Base-by-base conservation (phyloP, 1,140 invertebrate genomes). In the Drosophila nigrodunni region DNA sequence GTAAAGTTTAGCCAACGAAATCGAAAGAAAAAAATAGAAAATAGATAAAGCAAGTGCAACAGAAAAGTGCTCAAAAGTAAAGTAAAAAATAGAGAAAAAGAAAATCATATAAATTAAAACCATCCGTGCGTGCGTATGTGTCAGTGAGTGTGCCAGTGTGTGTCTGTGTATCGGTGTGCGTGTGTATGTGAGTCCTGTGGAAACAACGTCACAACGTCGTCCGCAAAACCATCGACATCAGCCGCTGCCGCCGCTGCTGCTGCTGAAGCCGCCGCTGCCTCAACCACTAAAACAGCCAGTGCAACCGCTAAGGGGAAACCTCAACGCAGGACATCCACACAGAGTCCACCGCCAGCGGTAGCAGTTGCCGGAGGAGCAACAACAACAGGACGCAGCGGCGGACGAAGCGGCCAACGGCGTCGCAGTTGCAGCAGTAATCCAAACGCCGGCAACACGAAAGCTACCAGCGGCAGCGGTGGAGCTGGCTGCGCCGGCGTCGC, bases 401-500 rank as follows among this genome's bases (percentile, higher is more conserved):
- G 71, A 70, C 80, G 85, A 30, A 89, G 82, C 82, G 80, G 80
- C 72, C 89, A 90, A 59, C 88, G 88, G 78, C 89, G 88, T 88
- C 89, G 88, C 80, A 90, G 88, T 90, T 91, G 88, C 82, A 91
- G 83, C 88, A 85, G 88, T 90, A 91, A 91, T 85, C 88, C 88
- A 79, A 82, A 91, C 88, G 88, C 78, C 80, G 88, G 76, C 89
- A 89, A 77, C 74, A 90, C 85, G 86, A 89, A 89, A 89, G 85
- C 85, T 67, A 85, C 85, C 75, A 85, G 85, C 66, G 85, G 86
- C 67, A 90, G 86, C 88, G 87, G 82, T 90, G 88, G 88, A 91
- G 88, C 88, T 88, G 86, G 82, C 88, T 82, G 79, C 77, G 82
- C 82, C 86, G 82, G 79, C 87, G 77, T 80, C 74, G 75, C 78